Evolutionary conservation across 2,888 invertebrate genomes (phyloP), one percentile per base, ranked within the genome.

Genomic region (Microdon myrmicae): DNA sequence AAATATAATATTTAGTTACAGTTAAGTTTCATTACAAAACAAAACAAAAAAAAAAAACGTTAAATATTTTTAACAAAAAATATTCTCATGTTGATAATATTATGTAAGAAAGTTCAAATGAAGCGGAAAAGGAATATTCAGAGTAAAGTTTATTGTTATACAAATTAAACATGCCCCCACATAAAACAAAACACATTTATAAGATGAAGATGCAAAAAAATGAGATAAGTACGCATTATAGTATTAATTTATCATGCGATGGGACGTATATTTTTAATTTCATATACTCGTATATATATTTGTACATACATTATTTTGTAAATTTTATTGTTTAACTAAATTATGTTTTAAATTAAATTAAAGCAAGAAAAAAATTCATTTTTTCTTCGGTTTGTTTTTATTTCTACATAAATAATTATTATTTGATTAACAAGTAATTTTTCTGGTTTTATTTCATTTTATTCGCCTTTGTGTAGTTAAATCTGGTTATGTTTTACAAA

Each of bases 311-410:
- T 47, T 58, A 58, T 64, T 64, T 64, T 64, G 64, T 64, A 64
- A 64, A 64, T 64, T 64, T 64, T 64, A n/a, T n/a, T 64, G 64
- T 64, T 64, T 56, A 56, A 64, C 58, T 64, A 64, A 64, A 58
- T 64, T 64, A 64, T 64, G 64, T 64, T 58, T 64, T 64, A 64
- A 64, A 64, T 64, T 64, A 64, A 64, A 64, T 64, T 58, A 43
- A 17, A 49, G 49, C 43, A 54, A 59, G 47, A 41, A 49, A 38
- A 44, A 41, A 9, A 32, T 22, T 43, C 5, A 7, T 25, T 43
- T 53, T 47, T 10, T n/a, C 47, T 58, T 43, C 19, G 14, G 35
- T 51, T 34, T 48, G 4, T 12, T 16, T 16, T 39, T 35, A 22
- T 16, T 51, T 28, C n/a, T n/a, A n/a, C n/a, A n/a, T n/a, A n/a